phyloP scores from a whole-genome alignment of 2,113 vertebrate genomes.

The Cynocephalus volans region DNA sequence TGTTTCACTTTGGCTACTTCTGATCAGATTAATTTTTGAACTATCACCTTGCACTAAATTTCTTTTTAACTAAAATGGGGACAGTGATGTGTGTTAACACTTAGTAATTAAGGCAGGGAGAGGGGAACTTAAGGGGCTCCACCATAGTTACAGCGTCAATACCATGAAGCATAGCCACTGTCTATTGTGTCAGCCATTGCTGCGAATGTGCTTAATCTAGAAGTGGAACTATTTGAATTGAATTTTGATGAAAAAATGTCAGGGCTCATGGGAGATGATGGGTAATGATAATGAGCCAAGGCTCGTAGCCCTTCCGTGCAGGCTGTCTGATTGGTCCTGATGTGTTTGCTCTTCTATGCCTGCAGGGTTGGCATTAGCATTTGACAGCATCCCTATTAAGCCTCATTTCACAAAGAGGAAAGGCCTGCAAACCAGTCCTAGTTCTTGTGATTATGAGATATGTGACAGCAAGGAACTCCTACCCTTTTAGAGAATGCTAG shows the following conservation, averaged over 20 bases:
- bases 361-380: conserved; percentile 83
- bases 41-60: neutral
- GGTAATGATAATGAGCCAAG: conserved; percentile 79
- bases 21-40: neutral
- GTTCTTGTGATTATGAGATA: conserved; percentile 35
- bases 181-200: conserved; percentile 2
- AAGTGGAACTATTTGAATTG: conserved; percentile 68
- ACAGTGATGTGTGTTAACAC: neutral
- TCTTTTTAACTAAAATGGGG: neutral
- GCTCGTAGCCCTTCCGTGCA: conserved; percentile 64
- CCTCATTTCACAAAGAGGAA: conserved; percentile 72
- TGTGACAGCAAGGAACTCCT: conserved; percentile 76
- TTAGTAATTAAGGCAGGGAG: neutral
- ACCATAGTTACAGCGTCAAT: neutral
- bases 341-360: conserved; percentile 81
- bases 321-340: conserved; percentile 77
- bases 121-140: neutral
- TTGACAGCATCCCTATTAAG: conserved; percentile 78
- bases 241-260: conserved; percentile 50
- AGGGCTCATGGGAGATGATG: conserved; percentile 46
- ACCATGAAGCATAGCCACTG: neutral
- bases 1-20: neutral
- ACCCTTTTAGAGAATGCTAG: conserved; percentile 34
- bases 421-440: conserved; percentile 47
- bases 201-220: conserved; percentile 67